Percentiles rank a stretch among this genome's conserved stretches.
These are phyloP conservation scores for Syngnathus floridae DNA, from an alignment of 2,113 vertebrate species.

Conservation along the genomic window DNA sequence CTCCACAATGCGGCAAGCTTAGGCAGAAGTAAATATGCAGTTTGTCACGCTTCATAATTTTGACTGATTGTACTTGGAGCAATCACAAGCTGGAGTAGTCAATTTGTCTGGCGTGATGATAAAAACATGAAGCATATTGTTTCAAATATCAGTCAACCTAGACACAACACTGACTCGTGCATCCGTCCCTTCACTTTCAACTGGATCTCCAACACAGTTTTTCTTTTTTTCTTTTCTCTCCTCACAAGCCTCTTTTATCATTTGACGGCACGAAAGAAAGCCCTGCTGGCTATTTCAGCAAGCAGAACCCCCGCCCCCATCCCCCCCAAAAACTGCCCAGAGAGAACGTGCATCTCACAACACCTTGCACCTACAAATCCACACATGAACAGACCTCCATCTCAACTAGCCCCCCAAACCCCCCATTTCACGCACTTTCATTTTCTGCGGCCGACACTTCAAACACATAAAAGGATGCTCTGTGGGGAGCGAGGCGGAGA, in stretches of 20 bases:
- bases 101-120: conserved; percentile 23
- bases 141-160: conserved; percentile 34
- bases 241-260: conserved; percentile 59
- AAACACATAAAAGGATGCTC: conserved; percentile 78
- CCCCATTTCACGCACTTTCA: conserved; percentile 63
- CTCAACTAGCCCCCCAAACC: conserved; percentile 54
- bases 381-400: conserved; percentile 30
- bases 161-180: conserved; percentile 43
- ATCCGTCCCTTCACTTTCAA: conserved; percentile 52
- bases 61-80: conserved; percentile 14
- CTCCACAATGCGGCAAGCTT: conserved; percentile 37
- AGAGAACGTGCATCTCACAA: conserved; percentile 43
- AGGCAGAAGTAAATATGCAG: conserved; percentile 26
- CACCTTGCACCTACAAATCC: conserved; percentile 43
- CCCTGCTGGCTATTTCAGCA: conserved; percentile 58
- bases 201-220: conserved; percentile 43
- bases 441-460: conserved; percentile 73
- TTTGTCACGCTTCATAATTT: conserved; percentile 12
- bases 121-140: conserved; percentile 20
- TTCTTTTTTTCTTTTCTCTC: conserved; percentile 37
- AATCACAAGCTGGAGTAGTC: conserved; percentile 11
- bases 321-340: conserved; percentile 45
- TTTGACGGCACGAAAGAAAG: conserved; percentile 48
- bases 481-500: conserved; percentile 69
- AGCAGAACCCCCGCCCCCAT: conserved; percentile 9